These are phyloP conservation scores for Saccopteryx bilineata DNA, from an alignment of 2,113 vertebrate genomes.

Conservation along the genomic window DNA sequence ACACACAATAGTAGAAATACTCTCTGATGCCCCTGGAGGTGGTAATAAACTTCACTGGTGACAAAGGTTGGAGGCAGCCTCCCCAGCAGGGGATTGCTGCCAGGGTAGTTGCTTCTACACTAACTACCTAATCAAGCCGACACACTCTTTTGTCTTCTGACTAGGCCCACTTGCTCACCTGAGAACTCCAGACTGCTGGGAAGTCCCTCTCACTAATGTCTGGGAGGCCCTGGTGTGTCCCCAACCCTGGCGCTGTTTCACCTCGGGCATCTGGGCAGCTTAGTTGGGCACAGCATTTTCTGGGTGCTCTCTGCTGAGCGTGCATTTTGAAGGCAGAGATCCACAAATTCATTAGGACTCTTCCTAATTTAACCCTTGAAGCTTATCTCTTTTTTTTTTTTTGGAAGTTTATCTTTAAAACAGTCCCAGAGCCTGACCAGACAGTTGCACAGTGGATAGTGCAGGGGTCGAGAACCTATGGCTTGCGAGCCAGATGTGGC, in stretches of 20 bases:
- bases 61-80: neutral
- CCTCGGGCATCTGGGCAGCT: neutral
- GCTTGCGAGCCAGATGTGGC: no score
- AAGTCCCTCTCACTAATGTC: neutral
- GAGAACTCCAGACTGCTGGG: neutral
- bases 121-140: fast-evolving
- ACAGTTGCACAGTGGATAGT: no score
- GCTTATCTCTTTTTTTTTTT: neutral
- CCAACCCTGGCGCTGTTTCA: neutral
- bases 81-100: no score
- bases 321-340: neutral
- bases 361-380: neutral
- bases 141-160: neutral
- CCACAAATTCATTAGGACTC: neutral
- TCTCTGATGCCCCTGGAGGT: neutral
- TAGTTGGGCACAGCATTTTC: neutral
- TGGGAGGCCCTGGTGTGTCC: neutral
- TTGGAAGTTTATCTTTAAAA: neutral
- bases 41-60: neutral
- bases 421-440: neutral
- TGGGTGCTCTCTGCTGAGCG: neutral
- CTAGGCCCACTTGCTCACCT: neutral
- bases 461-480: no score
- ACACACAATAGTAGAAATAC: neutral
- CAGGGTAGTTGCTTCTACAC: no score